Conservation (phyloP, 1,140 invertebrate species). For the Drosophila carrolli region DNA sequence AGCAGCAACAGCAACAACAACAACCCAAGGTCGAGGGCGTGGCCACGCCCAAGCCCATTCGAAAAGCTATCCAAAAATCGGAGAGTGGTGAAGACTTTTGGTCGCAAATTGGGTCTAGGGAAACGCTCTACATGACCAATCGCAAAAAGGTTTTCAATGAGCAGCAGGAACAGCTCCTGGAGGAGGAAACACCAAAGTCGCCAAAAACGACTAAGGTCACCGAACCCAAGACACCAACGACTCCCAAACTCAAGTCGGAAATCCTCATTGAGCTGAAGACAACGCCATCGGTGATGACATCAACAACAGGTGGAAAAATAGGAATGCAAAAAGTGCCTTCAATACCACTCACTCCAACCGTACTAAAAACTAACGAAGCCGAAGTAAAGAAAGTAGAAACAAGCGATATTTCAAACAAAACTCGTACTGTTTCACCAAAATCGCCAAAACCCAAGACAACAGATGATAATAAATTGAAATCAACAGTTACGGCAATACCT, state of each 20-base stretch:
- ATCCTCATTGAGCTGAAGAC: constrained; percentile 53
- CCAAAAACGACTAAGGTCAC: neutral
- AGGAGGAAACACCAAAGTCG: constrained; percentile 21
- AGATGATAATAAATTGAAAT: constrained; percentile 2
- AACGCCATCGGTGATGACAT: constrained; percentile 9
- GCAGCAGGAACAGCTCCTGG: constrained; percentile 36
- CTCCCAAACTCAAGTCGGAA: constrained; percentile 55
- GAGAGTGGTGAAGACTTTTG: constrained; percentile 84
- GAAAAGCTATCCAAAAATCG: constrained; percentile 66
- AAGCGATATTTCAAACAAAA: constrained; percentile 10
- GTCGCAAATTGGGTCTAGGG: constrained; percentile 75
- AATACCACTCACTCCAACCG: neutral
- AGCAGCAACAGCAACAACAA: neutral
- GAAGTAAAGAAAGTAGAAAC: constrained; percentile 1
- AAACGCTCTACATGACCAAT: constrained; percentile 82
- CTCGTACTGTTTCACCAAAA: neutral
- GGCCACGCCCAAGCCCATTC: constrained; percentile 70
- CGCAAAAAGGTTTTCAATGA: constrained; percentile 71
- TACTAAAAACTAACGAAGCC: neutral
- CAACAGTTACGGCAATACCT: neutral
- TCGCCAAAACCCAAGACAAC: neutral
- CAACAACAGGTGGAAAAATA: constrained; percentile 5
- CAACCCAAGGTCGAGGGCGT: constrained; percentile 39
- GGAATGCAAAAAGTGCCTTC: neutral
- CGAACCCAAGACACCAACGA: constrained; percentile 19